phyloP scores from a whole-genome alignment of 2,888 invertebrate genomes.

The Latrodectus hesperus region DNA sequence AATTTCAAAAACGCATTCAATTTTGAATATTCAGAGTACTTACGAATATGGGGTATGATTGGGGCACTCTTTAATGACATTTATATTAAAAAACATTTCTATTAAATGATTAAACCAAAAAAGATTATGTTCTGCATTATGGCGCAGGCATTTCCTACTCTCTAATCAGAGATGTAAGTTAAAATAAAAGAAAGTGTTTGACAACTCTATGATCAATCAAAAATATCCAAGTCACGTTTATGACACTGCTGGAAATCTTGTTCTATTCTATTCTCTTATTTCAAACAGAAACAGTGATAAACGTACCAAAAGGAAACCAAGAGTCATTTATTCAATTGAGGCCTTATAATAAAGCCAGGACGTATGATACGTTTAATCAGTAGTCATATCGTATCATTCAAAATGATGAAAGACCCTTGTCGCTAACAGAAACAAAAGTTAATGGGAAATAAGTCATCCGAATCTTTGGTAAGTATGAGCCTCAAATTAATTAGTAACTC shows the following conservation, averaged over 20 bases:
- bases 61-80: no score
- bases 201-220: neutral
- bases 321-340: constrained; percentile 56
- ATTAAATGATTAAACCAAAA: neutral
- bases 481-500: constrained; percentile 44
- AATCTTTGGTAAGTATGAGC: constrained; percentile 30
- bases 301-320: constrained; percentile 35
- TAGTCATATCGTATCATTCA: constrained; percentile 62
- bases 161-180: neutral
- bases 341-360: constrained; percentile 41
- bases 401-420: constrained; percentile 61
- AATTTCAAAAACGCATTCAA: no score
- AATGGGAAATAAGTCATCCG: constrained; percentile 58
- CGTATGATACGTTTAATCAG: constrained; percentile 65
- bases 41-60: no score
- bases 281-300: constrained; percentile 26
- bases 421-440: constrained; percentile 55
- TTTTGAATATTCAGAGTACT: no score
- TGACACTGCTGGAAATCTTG: constrained; percentile 22
- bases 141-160: neutral
- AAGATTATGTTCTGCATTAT: neutral
- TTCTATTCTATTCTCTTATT: constrained; percentile 29
- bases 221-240: constrained; percentile 32
- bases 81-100: no score
- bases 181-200: no score